Evolutionary conservation across 30 jellyfish, hydroid and myxozoan genomes (phyloP), one percentile per base, ranked within the genome.

Genomic region (Pseudorhiza aurosa): DNA sequence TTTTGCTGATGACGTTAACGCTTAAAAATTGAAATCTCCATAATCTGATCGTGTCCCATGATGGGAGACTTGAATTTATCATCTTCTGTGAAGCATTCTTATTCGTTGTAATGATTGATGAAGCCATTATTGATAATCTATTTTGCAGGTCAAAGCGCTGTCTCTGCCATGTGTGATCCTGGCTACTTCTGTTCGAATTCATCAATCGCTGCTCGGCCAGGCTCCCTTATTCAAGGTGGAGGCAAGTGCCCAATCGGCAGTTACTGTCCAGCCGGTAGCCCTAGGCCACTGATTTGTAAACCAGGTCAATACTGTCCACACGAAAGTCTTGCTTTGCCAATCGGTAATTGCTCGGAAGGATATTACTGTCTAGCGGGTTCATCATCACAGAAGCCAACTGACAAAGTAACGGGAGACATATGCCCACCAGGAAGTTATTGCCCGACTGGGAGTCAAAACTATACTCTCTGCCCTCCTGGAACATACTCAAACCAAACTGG

Each of bases 381-480:
- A 12, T 43, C 69, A 32, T 82, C 95, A 5, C 76, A 96, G 26
- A 75, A 65, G 33, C 98, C 98, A 15, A 81, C 79, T n/a, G 96
- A 90, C 32, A 53, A 67, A 42, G 84, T 72, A 25, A 91, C 96
- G 40, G 99, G 99, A 0, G 82, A 85, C 57, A 51, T 64, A 4
- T 93, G 99, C 50, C 99, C 99, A 22, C 67, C 68, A 19, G 99
- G 99, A 24, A 84, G 96, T 25, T 94, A 81, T 71, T 94, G 99
- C 46, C 96, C 93, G 40, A 67, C 64, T 0, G 97, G 96, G 15
- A 83, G 97, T 46, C 92, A 76, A 12, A 87, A 75, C 37, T 84
- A 70, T 71, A 94, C 96, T 9, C 81, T 94, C 11, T 94, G 99
- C 73, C 99, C 99, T 6, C 99, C 99, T 6, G 96, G 97, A 25